phyloP scores from a whole-genome alignment of 92 coral and sea anemone species.

The Montipora capitata region DNA sequence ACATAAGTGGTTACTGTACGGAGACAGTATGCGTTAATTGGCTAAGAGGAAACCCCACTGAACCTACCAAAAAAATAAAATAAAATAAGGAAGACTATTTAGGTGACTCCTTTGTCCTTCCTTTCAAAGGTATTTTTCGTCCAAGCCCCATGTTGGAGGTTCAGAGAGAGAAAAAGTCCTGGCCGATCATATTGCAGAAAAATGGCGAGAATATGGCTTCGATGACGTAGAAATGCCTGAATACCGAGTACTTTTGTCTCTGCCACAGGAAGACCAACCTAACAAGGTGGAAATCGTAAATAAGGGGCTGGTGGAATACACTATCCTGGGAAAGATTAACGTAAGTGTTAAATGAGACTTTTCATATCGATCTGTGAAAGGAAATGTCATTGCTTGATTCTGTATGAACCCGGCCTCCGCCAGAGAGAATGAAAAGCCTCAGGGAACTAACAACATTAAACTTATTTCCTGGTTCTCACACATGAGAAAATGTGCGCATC shows the following conservation, averaged over 20 bases:
- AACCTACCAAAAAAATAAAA: too few relatives aligned
- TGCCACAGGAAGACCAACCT: conserved; percentile 87
- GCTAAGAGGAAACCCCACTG: too few relatives aligned
- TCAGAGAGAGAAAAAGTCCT: conserved; percentile 77
- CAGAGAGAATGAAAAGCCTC: too few relatives aligned
- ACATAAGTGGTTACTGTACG: too few relatives aligned
- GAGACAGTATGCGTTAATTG: too few relatives aligned
- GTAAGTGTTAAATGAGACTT: conserved; percentile 31
- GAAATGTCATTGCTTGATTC: too few relatives aligned
- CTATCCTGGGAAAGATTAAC: conserved; percentile 65
- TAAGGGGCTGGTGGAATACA: conserved; percentile 68
- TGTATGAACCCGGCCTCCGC: too few relatives aligned
- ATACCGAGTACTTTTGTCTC: conserved; percentile 87
- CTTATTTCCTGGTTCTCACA: too few relatives aligned
- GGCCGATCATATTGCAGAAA: conserved; percentile 69
- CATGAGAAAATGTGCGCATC: too few relatives aligned
- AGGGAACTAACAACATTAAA: too few relatives aligned
- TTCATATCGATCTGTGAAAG: background rate
- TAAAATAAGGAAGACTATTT: background rate
- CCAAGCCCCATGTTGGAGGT: conserved; percentile 88
- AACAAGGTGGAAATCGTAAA: conserved; percentile 77
- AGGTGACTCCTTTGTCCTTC: background rate
- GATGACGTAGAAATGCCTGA: conserved; percentile 88
- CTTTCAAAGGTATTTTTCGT: conserved; percentile 79
- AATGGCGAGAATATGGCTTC: conserved; percentile 89